These are phyloP conservation scores for Nettapus auritus DNA, from an alignment of 2,113 vertebrate genomes.

Conservation along the genomic window DNA sequence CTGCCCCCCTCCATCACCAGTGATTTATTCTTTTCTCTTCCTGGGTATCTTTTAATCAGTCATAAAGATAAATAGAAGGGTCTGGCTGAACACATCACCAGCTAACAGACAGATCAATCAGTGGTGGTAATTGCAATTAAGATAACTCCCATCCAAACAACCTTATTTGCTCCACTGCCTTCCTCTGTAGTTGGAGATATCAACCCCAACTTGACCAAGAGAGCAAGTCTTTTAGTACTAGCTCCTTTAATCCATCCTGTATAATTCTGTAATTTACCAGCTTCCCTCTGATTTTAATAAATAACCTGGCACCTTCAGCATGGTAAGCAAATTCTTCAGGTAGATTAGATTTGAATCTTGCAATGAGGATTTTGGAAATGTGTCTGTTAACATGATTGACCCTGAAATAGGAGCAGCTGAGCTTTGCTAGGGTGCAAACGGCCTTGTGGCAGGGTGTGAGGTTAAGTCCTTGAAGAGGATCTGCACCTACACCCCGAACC, in stretches of 20 bases:
- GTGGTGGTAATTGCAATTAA: background rate
- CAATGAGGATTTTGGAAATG: background rate
- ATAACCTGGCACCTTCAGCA: background rate
- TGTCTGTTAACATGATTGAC: background rate
- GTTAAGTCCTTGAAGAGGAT: background rate
- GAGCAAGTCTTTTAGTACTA: background rate
- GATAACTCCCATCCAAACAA: background rate
- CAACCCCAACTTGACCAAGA: background rate
- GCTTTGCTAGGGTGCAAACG: background rate
- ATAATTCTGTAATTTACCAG: background rate
- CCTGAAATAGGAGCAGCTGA: background rate
- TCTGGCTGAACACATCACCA: conserved; percentile 2
- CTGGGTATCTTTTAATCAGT: background rate
- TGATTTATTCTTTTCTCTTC: background rate
- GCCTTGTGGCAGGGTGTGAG: rapidly evolving
- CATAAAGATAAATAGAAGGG: background rate
- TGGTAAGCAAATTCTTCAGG: background rate
- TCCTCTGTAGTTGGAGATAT: background rate
- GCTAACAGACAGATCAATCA: background rate
- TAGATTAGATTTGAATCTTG: background rate
- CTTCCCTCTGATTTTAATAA: background rate
- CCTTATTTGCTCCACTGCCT: background rate
- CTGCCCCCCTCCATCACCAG: background rate
- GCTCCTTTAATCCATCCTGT: background rate
- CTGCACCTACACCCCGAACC: rapidly evolving